phyloP scores from a whole-genome alignment of 2,797 vertebrate genomes.

The Pygocentrus nattereri region DNA sequence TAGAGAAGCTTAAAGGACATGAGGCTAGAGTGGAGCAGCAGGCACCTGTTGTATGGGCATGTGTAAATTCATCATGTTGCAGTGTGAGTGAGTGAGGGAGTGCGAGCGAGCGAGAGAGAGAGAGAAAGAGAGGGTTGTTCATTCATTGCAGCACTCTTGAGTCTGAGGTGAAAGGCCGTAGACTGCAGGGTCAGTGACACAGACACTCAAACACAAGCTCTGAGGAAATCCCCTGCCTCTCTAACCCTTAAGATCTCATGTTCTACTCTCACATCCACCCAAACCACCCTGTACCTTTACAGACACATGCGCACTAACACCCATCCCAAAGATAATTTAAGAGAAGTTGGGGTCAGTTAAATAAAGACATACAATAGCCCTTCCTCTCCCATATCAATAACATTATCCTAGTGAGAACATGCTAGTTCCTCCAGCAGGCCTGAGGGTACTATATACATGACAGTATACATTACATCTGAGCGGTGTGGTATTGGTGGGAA shows the following conservation, averaged over 20 bases:
- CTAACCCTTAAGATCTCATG: conserved; percentile 17
- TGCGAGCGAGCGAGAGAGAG: neutral
- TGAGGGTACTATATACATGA: conserved; percentile 17
- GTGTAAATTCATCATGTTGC: neutral
- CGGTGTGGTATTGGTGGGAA: conserved; percentile 9
- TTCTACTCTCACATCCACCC: conserved; percentile 16
- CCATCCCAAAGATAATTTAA: conserved; percentile 25
- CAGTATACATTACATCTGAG: conserved; percentile 14
- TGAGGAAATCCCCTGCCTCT: conserved; percentile 35
- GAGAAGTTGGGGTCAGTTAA: conserved; percentile 21
- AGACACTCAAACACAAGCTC: conserved; percentile 20
- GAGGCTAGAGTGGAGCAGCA: neutral
- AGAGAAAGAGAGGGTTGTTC: neutral
- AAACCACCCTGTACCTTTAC: conserved; percentile 14
- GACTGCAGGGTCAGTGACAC: conserved; percentile 7
- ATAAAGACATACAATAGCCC: conserved; percentile 44
- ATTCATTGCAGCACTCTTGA: conserved; percentile 18
- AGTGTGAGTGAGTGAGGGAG: neutral
- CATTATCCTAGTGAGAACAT: neutral
- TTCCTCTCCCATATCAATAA: conserved; percentile 41
- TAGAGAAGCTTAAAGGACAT: conserved; percentile 5
- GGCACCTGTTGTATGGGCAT: conserved; percentile 4
- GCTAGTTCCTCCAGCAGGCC: conserved; percentile 10
- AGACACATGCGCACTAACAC: conserved; percentile 25
- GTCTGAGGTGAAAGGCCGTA: conserved; percentile 23